Base-by-base conservation (phyloP, 2,797 vertebrate genomes). In the Cyprinella venusta region DNA sequence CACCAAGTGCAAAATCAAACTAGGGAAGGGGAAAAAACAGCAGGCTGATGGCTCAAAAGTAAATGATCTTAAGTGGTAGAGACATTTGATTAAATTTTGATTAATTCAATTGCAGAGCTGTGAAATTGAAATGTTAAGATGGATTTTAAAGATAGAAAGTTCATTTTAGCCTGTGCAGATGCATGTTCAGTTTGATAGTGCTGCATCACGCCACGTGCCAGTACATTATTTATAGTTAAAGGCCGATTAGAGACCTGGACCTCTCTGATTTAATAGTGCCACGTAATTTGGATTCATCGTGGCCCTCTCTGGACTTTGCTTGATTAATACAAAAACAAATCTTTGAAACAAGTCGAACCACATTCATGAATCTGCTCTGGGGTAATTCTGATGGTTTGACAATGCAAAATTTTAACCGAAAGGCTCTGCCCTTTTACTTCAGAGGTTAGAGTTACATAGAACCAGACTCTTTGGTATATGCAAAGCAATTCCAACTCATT, bases 391-490 rank as follows among this genome's bases (percentile, higher is more conserved):
- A 36, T 72, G 82, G 83, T 84, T 48, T 36, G 63, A 80, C 30
- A 13, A 82, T 4, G 76, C 75, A 85, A 21, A 68, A 86, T 84
- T 89, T 87, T 88, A 85, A 84, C 24, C 6, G 59, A 15, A 26
- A 13, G 81, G 78, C 83, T 86, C 76, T 6, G 86, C 88, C 85
- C 81, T 85, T 87, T 79, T 84, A 30, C 85, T 85, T 64, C 6
- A 79, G 79, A 74, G 75, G 80, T 76, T 81, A 86, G 84, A 85
- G 86, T 91, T 90, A 93, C 89, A 91, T 90, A 91, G 87, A 94
- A 94, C 92, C 94, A 94, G 89, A 91, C 91, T 97, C 96, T 98
- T 98, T 98, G 96, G 97, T 95, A 95, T 96, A 93, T 93, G 92
- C 88, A 91, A 78, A 90, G 90, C 94, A 93, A 91, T 94, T 90